These are phyloP conservation scores for Iphiclides podalirius DNA, from an alignment of 2,888 invertebrate genomes.

Conservation along the genomic window DNA sequence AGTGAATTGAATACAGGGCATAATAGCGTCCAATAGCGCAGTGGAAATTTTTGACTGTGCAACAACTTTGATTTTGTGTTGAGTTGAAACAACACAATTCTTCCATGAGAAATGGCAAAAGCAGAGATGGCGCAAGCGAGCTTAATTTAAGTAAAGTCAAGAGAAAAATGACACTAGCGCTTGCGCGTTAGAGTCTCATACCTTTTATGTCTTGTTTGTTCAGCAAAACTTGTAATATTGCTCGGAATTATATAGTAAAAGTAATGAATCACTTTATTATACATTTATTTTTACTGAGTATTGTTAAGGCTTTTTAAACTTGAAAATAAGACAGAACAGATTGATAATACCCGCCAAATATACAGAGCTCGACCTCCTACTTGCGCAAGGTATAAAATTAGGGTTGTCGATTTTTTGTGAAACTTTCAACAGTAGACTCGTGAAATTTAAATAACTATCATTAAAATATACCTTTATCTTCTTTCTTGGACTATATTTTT, in stretches of 20 bases:
- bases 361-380: conserved; percentile 19
- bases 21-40: background rate
- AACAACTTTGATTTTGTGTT: conserved; percentile 14
- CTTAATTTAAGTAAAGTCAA: conserved; percentile 11
- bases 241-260: background rate
- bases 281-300: too few relatives aligned
- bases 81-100: conserved; percentile 14
- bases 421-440: too few relatives aligned
- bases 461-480: too few relatives aligned
- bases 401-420: conserved; percentile 8
- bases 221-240: background rate
- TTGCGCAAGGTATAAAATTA: conserved; percentile 8
- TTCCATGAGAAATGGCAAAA: conserved; percentile 17
- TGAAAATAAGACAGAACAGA: background rate
- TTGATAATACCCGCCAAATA: conserved; percentile 30
- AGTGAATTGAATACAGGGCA: background rate
- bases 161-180: conserved; percentile 17
- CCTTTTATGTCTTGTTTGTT: conserved; percentile 6
- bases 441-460: too few relatives aligned
- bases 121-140: conserved; percentile 10
- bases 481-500: too few relatives aligned
- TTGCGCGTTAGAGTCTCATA: conserved; percentile 8
- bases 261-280: background rate
- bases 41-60: conserved; percentile 21
- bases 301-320: too few relatives aligned